These are phyloP conservation scores for Cosmia pyralina DNA, from an alignment of 2,888 invertebrate species.

Conservation along the genomic window DNA sequence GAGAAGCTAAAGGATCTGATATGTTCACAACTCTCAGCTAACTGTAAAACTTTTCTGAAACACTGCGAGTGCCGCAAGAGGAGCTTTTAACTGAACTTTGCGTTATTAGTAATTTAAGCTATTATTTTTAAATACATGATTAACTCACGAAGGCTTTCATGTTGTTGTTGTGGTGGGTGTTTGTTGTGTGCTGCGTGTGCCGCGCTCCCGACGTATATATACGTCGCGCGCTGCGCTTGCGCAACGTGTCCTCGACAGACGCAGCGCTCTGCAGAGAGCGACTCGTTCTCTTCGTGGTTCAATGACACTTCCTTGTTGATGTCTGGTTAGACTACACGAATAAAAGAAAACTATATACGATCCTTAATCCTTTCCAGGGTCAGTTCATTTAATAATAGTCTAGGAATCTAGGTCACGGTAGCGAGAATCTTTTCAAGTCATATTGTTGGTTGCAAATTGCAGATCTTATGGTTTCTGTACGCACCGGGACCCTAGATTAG, in stretches of 20 bases:
- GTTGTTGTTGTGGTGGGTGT: slow-evolving; percentile 43
- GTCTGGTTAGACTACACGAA: too few relatives aligned
- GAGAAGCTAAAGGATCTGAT: neutral
- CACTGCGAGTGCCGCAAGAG: neutral
- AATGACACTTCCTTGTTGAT: slow-evolving; percentile 6
- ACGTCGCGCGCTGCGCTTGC: slow-evolving; percentile 5
- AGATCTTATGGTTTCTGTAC: too few relatives aligned
- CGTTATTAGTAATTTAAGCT: neutral
- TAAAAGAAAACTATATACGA: neutral
- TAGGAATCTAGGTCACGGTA: too few relatives aligned
- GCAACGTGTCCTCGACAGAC: slow-evolving; percentile 40
- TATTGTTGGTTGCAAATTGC: too few relatives aligned
- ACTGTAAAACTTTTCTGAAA: neutral
- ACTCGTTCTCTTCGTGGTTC: neutral
- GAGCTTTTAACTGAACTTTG: neutral
- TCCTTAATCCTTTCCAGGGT: neutral
- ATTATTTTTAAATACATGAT: neutral
- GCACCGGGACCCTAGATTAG: too few relatives aligned
- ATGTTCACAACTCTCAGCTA: neutral
- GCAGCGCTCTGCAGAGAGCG: slow-evolving; percentile 3
- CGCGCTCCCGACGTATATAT: slow-evolving; percentile 43
- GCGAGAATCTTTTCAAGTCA: too few relatives aligned
- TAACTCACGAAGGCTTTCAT: slow-evolving; percentile 55
- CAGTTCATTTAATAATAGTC: too few relatives aligned
- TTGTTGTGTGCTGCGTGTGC: slow-evolving; percentile 35